phyloP scores from a whole-genome alignment of 2,113 vertebrate genomes.

The Lepidiolamprologus cunningtoni region DNA sequence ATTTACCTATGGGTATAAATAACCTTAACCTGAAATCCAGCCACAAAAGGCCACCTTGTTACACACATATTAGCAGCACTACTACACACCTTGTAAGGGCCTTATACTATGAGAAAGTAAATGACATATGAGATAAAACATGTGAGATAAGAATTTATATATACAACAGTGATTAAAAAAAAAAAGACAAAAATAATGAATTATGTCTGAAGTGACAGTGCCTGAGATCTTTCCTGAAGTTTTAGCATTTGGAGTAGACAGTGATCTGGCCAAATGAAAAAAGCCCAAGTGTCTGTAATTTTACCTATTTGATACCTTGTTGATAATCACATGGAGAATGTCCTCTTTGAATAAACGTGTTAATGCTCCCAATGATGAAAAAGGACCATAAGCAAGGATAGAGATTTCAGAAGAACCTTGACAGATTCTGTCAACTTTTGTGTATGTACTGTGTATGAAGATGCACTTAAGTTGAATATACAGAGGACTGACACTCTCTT shows the following conservation, averaged over 20 bases:
- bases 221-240: background rate
- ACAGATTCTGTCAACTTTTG: background rate
- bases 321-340: background rate
- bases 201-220: background rate
- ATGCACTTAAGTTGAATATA: background rate
- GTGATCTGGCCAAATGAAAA: background rate
- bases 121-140: background rate
- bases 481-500: background rate
- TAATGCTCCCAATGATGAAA: background rate
- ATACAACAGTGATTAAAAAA: background rate
- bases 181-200: background rate
- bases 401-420: background rate
- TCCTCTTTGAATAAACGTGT: background rate
- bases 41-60: background rate
- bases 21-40: background rate
- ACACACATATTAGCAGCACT: background rate
- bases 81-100: background rate
- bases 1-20: background rate
- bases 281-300: accelerated
- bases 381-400: background rate
- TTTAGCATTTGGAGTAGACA: background rate
- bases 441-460: background rate
- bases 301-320: background rate
- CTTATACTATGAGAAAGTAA: background rate
- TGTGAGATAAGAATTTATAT: background rate